A percentile compares a stretch with the other conserved stretches of the same genome.
Evolutionary conservation across 2,113 vertebrate species (phyloP).

Genomic region (Chaetorhynchus papuensis): DNA sequence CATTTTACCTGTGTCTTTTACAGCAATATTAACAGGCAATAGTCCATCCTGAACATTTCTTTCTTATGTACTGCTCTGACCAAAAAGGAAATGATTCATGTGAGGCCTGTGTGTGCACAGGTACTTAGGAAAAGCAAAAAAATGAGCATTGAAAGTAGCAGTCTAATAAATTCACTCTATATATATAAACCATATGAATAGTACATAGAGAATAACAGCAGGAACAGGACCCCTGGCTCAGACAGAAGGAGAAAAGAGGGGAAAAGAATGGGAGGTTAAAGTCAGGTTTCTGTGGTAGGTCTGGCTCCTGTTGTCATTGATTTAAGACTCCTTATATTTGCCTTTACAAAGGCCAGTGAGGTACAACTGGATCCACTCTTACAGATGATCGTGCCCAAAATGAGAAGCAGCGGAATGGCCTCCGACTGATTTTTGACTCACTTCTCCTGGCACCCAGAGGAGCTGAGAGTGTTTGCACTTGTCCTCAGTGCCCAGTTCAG

Average conservation of each 20-base stretch:
- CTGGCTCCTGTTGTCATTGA: neutral
- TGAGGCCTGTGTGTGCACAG: neutral
- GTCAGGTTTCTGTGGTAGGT: neutral
- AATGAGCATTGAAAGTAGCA: neutral
- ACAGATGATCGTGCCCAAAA: neutral
- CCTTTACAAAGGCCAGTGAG: neutral
- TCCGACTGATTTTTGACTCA: neutral
- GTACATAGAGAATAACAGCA: neutral
- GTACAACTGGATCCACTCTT: neutral
- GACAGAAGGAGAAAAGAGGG: neutral
- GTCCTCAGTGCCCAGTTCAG: neutral
- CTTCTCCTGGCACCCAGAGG: neutral
- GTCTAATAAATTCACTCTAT: neutral
- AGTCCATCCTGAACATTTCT: neutral
- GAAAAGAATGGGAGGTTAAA: neutral
- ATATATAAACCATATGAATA: neutral
- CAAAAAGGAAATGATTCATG: neutral
- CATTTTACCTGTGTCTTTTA: accelerated
- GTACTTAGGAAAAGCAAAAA: neutral
- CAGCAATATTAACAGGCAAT: neutral
- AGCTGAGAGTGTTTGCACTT: neutral
- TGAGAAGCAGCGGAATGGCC: neutral
- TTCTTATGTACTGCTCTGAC: neutral
- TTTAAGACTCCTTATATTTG: neutral
- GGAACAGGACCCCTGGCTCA: neutral